Evolutionary conservation across 2,797 vertebrate species (phyloP).

Genomic region (Gymnothorax reevesii): DNA sequence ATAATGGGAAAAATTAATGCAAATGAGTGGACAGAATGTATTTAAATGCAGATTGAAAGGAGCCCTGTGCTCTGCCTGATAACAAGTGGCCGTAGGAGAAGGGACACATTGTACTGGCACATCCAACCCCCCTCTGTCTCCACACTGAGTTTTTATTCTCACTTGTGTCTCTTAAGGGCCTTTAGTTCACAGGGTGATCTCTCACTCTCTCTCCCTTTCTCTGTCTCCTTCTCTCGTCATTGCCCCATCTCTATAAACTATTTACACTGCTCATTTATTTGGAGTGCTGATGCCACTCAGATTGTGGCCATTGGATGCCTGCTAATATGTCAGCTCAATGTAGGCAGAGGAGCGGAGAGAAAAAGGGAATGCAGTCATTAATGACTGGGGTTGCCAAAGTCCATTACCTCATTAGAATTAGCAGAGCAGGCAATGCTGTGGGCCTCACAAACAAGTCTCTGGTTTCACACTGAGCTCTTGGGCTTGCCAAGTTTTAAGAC

Average conservation of each 20-base stretch:
- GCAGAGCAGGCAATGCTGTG: constrained; percentile 74
- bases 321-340: constrained; percentile 84
- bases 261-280: constrained; percentile 98
- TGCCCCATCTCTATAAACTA: constrained; percentile 75
- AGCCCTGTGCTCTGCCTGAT: constrained; percentile 94
- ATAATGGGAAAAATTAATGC: constrained; percentile 99
- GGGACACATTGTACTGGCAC: constrained; percentile 95
- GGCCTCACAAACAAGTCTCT: constrained; percentile 90
- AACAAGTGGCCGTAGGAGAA: constrained; percentile 98
- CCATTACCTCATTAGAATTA: constrained; percentile 89
- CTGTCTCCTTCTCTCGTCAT: neutral
- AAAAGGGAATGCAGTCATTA: constrained; percentile 83
- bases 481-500: constrained; percentile 58
- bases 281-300: constrained; percentile 82
- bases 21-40: constrained; percentile 98
- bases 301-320: constrained; percentile 77
- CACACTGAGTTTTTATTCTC: constrained; percentile 54
- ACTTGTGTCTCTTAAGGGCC: constrained; percentile 93
- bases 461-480: constrained; percentile 73
- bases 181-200: constrained; percentile 97
- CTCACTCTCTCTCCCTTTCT: constrained; percentile 66
- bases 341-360: constrained; percentile 66
- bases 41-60: constrained; percentile 99
- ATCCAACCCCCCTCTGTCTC: constrained; percentile 76
- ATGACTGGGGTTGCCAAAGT: constrained; percentile 90